These are phyloP conservation scores for Oscheius sp. DNA, from an alignment of 1,140 invertebrate genomes.

Conservation along the genomic window DNA sequence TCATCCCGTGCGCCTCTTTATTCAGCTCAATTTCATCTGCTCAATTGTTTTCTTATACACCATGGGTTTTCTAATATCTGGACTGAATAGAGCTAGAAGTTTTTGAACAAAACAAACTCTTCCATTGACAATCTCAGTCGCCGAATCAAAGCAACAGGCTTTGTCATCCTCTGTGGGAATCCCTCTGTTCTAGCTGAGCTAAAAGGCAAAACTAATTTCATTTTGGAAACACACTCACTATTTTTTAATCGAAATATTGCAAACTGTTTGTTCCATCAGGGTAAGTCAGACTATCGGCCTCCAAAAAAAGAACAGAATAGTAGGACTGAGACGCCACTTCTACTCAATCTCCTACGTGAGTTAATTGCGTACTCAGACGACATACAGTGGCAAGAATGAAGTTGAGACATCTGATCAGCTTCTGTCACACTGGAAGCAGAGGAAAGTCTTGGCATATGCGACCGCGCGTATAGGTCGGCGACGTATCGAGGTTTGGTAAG, in stretches of 20 bases:
- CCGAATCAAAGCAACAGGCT: neutral
- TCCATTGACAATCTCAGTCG: neutral
- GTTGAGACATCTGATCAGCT: slow-evolving; percentile 8
- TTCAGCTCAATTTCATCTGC: neutral
- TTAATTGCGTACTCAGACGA: neutral
- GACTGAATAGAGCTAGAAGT: neutral
- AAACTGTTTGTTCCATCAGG: slow-evolving; percentile 21
- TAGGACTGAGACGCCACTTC: slow-evolving; percentile 21
- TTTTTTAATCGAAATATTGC: neutral
- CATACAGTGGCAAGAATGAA: neutral
- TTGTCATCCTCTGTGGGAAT: neutral
- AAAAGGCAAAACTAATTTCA: neutral
- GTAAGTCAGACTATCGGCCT: slow-evolving; percentile 6
- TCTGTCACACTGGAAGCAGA: slow-evolving; percentile 10
- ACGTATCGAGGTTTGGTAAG: slow-evolving; percentile 20
- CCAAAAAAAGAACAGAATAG: slow-evolving; percentile 16
- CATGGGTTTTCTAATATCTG: no score
- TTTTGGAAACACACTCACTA: neutral
- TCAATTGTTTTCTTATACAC: no score
- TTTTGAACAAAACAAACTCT: neutral
- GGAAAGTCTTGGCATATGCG: slow-evolving; percentile 35
- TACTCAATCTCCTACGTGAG: slow-evolving; percentile 14
- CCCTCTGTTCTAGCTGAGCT: neutral
- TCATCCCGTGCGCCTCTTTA: neutral
- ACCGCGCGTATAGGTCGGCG: slow-evolving; percentile 13